These are phyloP conservation scores for Drosophila merina DNA, from an alignment of 2,888 invertebrate species.

Conservation along the genomic window DNA sequence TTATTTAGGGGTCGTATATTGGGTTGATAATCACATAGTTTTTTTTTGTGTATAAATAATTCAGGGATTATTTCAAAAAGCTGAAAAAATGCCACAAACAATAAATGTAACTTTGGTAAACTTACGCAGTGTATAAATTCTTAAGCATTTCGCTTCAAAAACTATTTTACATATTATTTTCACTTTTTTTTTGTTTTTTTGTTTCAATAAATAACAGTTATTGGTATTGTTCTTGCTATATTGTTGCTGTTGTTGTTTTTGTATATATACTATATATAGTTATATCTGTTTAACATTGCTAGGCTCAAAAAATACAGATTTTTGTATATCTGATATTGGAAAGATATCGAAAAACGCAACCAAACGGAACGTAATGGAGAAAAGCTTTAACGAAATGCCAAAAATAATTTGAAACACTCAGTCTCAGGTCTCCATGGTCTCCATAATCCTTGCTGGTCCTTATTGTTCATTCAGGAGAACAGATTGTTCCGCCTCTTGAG, in stretches of 20 bases:
- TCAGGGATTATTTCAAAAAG: constrained; percentile 44
- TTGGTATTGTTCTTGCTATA: constrained; percentile 26
- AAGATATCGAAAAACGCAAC: constrained; percentile 3
- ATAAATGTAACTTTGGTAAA: constrained; percentile 76
- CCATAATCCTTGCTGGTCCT: constrained; percentile 5
- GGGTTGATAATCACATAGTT: constrained; percentile 71
- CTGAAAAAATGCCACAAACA: constrained; percentile 59
- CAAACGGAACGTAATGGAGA: constrained; percentile 17
- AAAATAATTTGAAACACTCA: constrained; percentile 45
- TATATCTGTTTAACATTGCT: constrained; percentile 30
- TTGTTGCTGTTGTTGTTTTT: constrained; percentile 27
- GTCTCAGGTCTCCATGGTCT: constrained; percentile 42
- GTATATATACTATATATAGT: constrained; percentile 33
- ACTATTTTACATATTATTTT: constrained; percentile 49
- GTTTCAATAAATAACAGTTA: constrained; percentile 70
- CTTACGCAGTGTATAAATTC: constrained; percentile 76
- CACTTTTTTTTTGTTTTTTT: constrained; percentile 9
- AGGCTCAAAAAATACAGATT: constrained; percentile 67
- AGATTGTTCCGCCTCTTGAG: constrained; percentile 85
- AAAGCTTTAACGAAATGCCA: constrained; percentile 44
- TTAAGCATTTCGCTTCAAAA: constrained; percentile 49
- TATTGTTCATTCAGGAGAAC: constrained; percentile 82
- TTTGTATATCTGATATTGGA: constrained; percentile 9
- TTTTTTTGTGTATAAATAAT: constrained; percentile 68
- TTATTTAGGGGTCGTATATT: constrained; percentile 40